A percentile compares a stretch with the other conserved stretches of the same genome.
These are phyloP conservation scores for Pitta sordida DNA, from an alignment of 2,113 vertebrate genomes.

Conservation along the genomic window DNA sequence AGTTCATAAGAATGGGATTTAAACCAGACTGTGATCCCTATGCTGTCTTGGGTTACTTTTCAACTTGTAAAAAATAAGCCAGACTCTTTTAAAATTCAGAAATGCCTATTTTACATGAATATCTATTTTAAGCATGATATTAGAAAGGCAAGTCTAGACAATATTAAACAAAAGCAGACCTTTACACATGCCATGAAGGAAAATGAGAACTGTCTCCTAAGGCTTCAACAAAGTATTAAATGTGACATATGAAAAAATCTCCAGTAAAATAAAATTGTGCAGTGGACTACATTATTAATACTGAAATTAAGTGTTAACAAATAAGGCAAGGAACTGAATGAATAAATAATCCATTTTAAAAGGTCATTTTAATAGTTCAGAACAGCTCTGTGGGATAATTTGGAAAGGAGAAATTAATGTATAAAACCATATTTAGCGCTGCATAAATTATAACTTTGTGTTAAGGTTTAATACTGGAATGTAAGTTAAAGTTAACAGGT, in stretches of 20 bases:
- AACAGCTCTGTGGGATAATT: not conserved
- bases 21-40: not conserved
- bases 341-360: constrained; percentile 47
- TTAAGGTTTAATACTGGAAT: not conserved
- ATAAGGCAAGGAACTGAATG: constrained; percentile 27
- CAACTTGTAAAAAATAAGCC: not conserved
- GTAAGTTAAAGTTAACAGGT: not conserved
- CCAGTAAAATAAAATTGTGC: constrained; percentile 36
- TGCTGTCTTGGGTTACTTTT: not conserved
- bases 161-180: constrained; percentile 20
- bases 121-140: not conserved
- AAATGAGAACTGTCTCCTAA: constrained; percentile 28
- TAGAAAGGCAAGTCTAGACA: not conserved
- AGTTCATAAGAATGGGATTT: not conserved
- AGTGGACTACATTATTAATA: constrained; percentile 30
- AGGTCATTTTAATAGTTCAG: constrained; percentile 36
- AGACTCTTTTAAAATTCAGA: not conserved
- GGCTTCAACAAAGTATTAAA: constrained; percentile 11
- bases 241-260: constrained; percentile 3
- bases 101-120: not conserved
- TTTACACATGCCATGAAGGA: not conserved
- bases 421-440: not conserved
- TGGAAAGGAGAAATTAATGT: not conserved
- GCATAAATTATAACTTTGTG: not conserved
- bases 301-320: constrained; percentile 52